These are phyloP conservation scores for Anorthoa munda DNA, from an alignment of 2,888 invertebrate genomes.

Conservation along the genomic window DNA sequence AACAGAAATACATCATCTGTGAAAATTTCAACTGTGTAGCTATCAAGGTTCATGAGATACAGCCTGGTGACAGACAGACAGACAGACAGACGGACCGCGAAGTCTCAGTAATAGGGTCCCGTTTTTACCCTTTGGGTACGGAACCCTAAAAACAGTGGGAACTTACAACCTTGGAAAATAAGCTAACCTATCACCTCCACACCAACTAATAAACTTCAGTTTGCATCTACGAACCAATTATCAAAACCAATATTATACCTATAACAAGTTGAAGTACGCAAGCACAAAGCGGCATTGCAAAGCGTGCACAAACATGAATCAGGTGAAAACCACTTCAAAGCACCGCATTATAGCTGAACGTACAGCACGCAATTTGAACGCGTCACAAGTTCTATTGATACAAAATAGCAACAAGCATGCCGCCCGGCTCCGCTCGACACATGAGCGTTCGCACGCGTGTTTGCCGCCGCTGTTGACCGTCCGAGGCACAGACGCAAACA, in stretches of 20 bases:
- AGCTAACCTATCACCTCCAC: background rate
- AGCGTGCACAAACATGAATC: constrained; percentile 54
- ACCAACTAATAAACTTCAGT: constrained; percentile 10
- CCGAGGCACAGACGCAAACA: constrained; percentile 78
- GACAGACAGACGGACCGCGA: no score
- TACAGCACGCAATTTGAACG: constrained; percentile 57
- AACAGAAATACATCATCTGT: no score
- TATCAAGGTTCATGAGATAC: no score
- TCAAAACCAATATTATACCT: constrained; percentile 35
- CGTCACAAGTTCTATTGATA: constrained; percentile 71
- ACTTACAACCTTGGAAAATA: background rate
- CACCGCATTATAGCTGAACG: constrained; percentile 46
- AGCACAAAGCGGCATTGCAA: constrained; percentile 38
- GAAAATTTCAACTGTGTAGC: no score
- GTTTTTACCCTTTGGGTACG: no score
- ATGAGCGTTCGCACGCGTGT: constrained; percentile 83
- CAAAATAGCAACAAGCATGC: constrained; percentile 74
- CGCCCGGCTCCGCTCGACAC: constrained; percentile 69
- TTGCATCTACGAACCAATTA: constrained; percentile 25
- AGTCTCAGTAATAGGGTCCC: no score
- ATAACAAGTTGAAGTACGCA: constrained; percentile 40
- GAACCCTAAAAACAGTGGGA: no score
- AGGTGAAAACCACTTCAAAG: constrained; percentile 67
- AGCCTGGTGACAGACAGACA: no score
- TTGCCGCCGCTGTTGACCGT: constrained; percentile 82